These are phyloP conservation scores for Megaleporinus macrocephalus DNA, from an alignment of 2,113 vertebrate genomes.

Conservation along the genomic window DNA sequence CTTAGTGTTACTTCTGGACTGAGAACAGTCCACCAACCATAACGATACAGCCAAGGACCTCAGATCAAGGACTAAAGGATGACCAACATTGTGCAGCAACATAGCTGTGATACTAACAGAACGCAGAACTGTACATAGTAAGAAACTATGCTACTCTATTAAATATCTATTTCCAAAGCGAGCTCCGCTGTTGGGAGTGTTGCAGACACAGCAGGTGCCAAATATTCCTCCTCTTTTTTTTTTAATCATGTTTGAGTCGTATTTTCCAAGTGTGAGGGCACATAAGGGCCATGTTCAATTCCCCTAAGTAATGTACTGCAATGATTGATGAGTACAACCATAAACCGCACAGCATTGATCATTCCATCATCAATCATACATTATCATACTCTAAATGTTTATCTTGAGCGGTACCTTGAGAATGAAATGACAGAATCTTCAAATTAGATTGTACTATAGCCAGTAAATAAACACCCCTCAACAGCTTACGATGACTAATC, in stretches of 20 bases:
- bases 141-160: too few relatives aligned
- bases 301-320: background rate
- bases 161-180: background rate
- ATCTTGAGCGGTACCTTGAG: background rate
- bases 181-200: background rate
- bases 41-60: too few relatives aligned
- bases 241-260: background rate
- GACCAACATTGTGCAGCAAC: too few relatives aligned
- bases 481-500: background rate
- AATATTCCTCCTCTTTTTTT: background rate
- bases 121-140: background rate
- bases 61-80: too few relatives aligned
- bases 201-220: background rate
- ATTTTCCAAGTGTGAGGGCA: constrained; percentile 1
- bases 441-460: constrained; percentile 10
- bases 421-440: background rate
- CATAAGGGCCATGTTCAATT: background rate
- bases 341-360: constrained; percentile 1
- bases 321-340: background rate
- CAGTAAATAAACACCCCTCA: constrained; percentile 4
- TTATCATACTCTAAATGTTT: background rate
- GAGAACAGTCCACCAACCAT: too few relatives aligned
- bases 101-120: too few relatives aligned
- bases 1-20: too few relatives aligned
- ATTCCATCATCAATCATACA: constrained; percentile 11